Conservation (phyloP, 2,113 vertebrate species). For the Lasiurus cinereus region DNA sequence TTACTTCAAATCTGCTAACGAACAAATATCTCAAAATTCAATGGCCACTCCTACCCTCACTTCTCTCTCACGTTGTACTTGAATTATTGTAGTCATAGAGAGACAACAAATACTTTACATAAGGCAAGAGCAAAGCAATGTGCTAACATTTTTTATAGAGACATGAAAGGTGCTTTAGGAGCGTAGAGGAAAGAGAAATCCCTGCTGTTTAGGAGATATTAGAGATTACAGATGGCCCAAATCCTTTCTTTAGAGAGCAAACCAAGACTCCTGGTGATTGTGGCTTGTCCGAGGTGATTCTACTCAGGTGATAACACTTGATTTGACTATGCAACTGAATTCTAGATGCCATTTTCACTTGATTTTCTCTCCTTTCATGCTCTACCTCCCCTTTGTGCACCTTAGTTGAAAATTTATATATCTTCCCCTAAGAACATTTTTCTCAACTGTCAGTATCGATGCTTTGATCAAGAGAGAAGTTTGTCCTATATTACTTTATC, state of each 20-base stretch:
- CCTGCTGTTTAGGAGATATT: not conserved
- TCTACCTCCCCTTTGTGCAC: not conserved
- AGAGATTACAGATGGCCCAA: not conserved
- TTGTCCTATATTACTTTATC: not conserved
- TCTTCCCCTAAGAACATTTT: not conserved
- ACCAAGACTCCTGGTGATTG: not conserved
- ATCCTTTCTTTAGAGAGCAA: not conserved
- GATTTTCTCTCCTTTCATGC: not conserved
- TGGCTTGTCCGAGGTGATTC: not conserved
- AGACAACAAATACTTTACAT: not conserved
- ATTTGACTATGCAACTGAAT: not conserved
- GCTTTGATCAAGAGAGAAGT: not conserved
- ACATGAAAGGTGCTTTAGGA: fast-evolving
- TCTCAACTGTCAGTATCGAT: not conserved
- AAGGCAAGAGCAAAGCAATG: not conserved
- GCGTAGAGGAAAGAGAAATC: not conserved
- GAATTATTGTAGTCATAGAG: not conserved
- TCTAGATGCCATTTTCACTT: not conserved
- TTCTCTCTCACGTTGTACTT: not conserved
- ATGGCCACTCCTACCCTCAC: not conserved
- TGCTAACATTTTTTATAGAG: not conserved
- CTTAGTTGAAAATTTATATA: not conserved
- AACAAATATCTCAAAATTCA: conserved; percentile 8
- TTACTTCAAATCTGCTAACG: conserved; percentile 24
- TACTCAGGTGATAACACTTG: not conserved